Conservation (phyloP, 2,113 vertebrate species). For the Zingel zingel region DNA sequence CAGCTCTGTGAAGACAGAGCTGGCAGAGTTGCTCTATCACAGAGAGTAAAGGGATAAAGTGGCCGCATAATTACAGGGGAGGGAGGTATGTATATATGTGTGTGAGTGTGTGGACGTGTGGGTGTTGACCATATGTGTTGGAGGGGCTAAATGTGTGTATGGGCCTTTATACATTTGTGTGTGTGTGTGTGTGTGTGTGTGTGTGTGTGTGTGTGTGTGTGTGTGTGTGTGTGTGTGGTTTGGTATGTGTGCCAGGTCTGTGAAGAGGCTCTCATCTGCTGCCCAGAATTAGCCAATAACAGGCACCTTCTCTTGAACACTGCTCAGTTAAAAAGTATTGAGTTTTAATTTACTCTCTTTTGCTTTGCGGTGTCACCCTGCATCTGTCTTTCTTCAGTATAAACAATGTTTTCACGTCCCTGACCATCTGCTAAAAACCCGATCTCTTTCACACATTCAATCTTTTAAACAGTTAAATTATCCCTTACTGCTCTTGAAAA, state of each 20-base stretch:
- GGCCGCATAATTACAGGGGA: conserved; percentile 59
- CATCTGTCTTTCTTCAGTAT: not conserved
- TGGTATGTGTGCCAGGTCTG: conserved; percentile 49
- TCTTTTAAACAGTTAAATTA: too few species aligned
- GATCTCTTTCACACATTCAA: not conserved
- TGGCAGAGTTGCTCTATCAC: conserved; percentile 44
- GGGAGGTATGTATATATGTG: conserved; percentile 31
- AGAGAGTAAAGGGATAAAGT: conserved; percentile 54
- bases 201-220: conserved; percentile 27
- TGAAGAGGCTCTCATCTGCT: conserved; percentile 63
- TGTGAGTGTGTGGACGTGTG: conserved; percentile 4
- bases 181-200: conserved; percentile 21
- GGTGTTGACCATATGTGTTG: conserved; percentile 50
- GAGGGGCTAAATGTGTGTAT: conserved; percentile 24
- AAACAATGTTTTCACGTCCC: not conserved
- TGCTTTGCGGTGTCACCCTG: not conserved
- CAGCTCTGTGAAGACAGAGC: conserved; percentile 58
- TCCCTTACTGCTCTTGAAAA: not conserved
- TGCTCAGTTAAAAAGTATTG: conserved; percentile 53
- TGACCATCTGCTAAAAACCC: not conserved
- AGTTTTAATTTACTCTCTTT: conserved; percentile 54
- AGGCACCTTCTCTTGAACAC: conserved; percentile 71
- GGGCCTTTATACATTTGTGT: conserved; percentile 46
- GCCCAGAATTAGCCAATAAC: conserved; percentile 75
- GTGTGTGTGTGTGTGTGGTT: conserved; percentile 43